Conservation (phyloP, 2,888 invertebrate genomes). For the Heliconius hortense region DNA sequence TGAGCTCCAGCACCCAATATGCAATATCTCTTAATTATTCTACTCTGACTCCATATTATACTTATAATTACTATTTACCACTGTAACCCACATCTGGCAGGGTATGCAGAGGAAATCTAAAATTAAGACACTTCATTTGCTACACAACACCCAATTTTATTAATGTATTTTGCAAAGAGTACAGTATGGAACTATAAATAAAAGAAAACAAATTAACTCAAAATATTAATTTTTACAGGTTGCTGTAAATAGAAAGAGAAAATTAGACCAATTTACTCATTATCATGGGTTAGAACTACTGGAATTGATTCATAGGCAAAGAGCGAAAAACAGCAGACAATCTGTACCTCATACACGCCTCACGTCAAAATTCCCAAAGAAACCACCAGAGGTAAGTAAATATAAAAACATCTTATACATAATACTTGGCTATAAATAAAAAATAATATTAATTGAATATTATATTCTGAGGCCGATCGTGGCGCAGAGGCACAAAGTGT, state of each 20-base stretch:
- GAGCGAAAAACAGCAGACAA: slow-evolving; percentile 76
- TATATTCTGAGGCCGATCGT: too few species aligned
- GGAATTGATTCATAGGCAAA: slow-evolving; percentile 84
- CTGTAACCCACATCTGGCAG: not conserved
- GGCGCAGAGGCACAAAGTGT: too few species aligned
- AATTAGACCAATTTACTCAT: slow-evolving; percentile 91
- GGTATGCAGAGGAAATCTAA: too few species aligned
- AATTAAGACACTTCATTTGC: too few species aligned
- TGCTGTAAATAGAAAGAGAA: slow-evolving; percentile 92
- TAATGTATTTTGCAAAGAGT: too few species aligned
- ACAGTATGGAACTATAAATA: not conserved
- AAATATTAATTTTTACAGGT: slow-evolving; percentile 66
- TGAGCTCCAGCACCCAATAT: not conserved
- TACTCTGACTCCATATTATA: not conserved
- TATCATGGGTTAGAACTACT: slow-evolving; percentile 89
- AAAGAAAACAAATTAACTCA: not conserved
- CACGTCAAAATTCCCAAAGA: slow-evolving; percentile 79
- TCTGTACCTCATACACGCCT: slow-evolving; percentile 71
- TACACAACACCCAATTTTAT: too few species aligned
- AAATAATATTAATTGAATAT: too few species aligned
- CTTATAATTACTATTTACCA: not conserved
- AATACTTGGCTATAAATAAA: too few species aligned
- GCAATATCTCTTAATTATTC: not conserved
- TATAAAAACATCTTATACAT: not conserved
- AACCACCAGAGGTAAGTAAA: slow-evolving; percentile 75